These are phyloP conservation scores for Lapara coniferarum DNA, from an alignment of 2,888 invertebrate genomes.

Conservation along the genomic window DNA sequence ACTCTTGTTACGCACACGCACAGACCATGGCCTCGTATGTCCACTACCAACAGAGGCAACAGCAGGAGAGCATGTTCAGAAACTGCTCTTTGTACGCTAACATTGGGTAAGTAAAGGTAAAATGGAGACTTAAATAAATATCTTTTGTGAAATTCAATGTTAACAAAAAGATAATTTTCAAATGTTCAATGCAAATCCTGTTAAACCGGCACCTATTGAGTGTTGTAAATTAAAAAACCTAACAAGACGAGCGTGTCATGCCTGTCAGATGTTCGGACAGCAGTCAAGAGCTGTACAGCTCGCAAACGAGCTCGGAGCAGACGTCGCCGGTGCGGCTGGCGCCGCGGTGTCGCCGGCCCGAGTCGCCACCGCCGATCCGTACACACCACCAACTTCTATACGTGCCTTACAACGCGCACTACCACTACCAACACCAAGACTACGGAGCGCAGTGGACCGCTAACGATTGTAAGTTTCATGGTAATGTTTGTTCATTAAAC, in stretches of 20 bases:
- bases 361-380: conserved; percentile 88
- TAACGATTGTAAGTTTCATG: conserved; percentile 63
- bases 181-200: too few relatives aligned
- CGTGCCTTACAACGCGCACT: conserved; percentile 85
- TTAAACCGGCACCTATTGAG: too few relatives aligned
- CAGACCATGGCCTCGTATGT: conserved; percentile 60
- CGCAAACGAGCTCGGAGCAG: conserved; percentile 76
- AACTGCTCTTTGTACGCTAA: conserved; percentile 81
- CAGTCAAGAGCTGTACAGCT: conserved; percentile 77
- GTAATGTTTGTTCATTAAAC: too few relatives aligned
- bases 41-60: conserved; percentile 63
- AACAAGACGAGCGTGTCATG: background rate
- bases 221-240: background rate
- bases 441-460: conserved; percentile 62
- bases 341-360: conserved; percentile 80
- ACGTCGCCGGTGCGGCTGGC: conserved; percentile 72
- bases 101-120: conserved; percentile 60
- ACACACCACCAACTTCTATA: conserved; percentile 88
- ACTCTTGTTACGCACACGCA: conserved; percentile 68
- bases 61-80: conserved; percentile 78
- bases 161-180: too few relatives aligned
- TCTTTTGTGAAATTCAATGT: too few relatives aligned
- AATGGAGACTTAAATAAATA: background rate
- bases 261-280: conserved; percentile 72
- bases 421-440: conserved; percentile 70